Base-by-base conservation (phyloP, 2,113 vertebrate species). In the Pluvianellus socialis region DNA sequence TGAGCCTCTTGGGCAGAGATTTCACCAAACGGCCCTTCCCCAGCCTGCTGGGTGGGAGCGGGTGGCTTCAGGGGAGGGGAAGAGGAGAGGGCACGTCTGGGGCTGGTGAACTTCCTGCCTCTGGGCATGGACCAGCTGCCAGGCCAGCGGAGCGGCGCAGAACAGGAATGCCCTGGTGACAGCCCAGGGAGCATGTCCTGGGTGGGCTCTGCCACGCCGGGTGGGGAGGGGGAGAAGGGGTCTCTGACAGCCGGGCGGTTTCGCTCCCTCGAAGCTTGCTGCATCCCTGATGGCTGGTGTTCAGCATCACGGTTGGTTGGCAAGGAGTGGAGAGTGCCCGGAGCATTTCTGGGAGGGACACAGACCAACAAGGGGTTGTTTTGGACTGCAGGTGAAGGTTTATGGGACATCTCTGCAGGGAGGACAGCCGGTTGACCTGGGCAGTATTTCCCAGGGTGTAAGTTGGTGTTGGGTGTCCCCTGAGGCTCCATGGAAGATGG, bases 61-160 rank as follows among this genome's bases (percentile, higher is more conserved):
- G 88, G 59, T 76, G 85, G 80, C 53, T 72, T 61, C 72, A 55
- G 71, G 12, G n/a, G 47, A 76, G 74, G 49, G 58, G 61, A 62
- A n/a, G 49, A 47, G 3, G 9, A 85, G 33, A 27, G 40, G 62
- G 19, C 53, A 62, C 7, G 20, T 66, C 94, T 15, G 63, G 59
- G 68, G 53, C 47, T 53, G 80, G 61, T 55, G 76, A 77, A 42
- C 90, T 81, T 94, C 89, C 90, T 96, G 94, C 91, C 91, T 87
- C 42, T 24, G 27, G 12, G 28, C 80, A 92, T 95, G 45, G n/a
- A 91, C 92, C 94, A 76, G 67, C 85, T 87, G 88, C 92, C 97
- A 94, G 83, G 61, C 44, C 62, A 32, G 47, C 2, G 28, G 68
- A 59, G 86, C 65, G 52, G 33, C 33, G 55, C 56, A 5, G 44